These are phyloP conservation scores for Eudasyphora cyanicolor DNA, from an alignment of 2,888 invertebrate genomes.

Conservation along the genomic window DNA sequence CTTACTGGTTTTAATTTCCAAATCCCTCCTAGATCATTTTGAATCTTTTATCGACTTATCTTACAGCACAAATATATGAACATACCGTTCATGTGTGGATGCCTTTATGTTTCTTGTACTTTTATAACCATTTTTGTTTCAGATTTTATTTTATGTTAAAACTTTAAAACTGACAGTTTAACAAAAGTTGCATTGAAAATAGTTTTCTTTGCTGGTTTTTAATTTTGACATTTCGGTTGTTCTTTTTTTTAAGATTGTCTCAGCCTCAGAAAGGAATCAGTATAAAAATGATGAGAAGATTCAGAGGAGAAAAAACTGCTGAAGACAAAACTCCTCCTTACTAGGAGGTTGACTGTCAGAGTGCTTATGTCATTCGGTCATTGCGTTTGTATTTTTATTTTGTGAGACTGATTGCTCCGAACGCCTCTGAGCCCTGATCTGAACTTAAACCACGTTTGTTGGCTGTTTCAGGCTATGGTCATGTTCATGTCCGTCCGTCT, in stretches of 20 bases:
- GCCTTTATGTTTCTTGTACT: no score
- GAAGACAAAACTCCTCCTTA: constrained; percentile 43
- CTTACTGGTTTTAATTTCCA: no score
- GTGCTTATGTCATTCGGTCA: constrained; percentile 56
- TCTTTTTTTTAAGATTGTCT: background rate
- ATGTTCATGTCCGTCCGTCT: background rate
- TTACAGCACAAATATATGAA: no score
- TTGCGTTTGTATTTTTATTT: constrained; percentile 9
- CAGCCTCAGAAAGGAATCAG: background rate
- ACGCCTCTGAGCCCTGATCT: constrained; percentile 36
- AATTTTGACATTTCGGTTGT: background rate
- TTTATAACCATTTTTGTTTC: no score
- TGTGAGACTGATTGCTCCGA: background rate
- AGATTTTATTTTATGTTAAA: constrained; percentile 41
- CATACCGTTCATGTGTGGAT: no score
- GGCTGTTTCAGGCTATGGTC: background rate
- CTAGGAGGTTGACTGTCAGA: constrained; percentile 54
- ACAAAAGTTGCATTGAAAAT: constrained; percentile 53
- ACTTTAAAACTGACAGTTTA: constrained; percentile 58
- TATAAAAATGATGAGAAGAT: background rate
- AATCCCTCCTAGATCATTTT: no score
- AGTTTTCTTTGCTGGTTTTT: constrained; percentile 29
- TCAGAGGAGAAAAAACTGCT: background rate
- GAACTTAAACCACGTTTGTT: constrained; percentile 11
- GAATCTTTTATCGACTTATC: no score